Conservation (phyloP, 2,113 vertebrate genomes). For the Coryphaenoides rupestris region DNA sequence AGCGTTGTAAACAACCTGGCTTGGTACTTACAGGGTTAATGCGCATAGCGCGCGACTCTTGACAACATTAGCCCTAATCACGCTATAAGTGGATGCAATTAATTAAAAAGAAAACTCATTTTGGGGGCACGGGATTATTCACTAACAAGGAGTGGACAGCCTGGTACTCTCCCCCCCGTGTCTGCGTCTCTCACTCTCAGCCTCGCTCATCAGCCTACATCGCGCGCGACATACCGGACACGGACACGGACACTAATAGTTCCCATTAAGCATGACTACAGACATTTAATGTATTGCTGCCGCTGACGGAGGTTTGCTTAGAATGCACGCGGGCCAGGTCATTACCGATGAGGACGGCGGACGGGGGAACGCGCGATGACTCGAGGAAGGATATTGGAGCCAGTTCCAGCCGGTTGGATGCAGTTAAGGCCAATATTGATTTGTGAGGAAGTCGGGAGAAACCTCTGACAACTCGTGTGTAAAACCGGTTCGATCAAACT, state of each 20-base stretch:
- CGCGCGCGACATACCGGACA: constrained; percentile 35
- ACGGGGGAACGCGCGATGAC: constrained; percentile 16
- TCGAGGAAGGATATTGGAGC: constrained; percentile 41
- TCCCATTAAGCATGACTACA: constrained; percentile 33
- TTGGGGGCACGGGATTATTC: constrained; percentile 43
- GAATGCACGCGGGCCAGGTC: constrained; percentile 43
- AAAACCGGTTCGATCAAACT: no score
- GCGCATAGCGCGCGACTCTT: no score
- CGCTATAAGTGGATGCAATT: no score
- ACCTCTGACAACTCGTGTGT: constrained; percentile 44
- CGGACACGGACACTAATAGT: no score
- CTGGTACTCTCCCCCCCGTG: constrained; percentile 41
- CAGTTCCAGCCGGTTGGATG: constrained; percentile 56
- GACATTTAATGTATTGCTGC: constrained; percentile 61
- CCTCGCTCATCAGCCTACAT: constrained; percentile 32
- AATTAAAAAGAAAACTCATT: no score
- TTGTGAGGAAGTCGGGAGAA: constrained; percentile 49
- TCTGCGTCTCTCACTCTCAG: constrained; percentile 29
- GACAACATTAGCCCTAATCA: no score
- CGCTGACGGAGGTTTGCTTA: constrained; percentile 43
- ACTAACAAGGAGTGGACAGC: constrained; percentile 41
- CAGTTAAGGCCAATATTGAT: constrained; percentile 64
- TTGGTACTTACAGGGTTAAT: no score
- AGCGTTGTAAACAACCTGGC: no score
- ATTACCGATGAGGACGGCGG: constrained; percentile 52